These are phyloP conservation scores for Hemicrepidius hirtus DNA, from an alignment of 2,888 invertebrate genomes.

Conservation along the genomic window DNA sequence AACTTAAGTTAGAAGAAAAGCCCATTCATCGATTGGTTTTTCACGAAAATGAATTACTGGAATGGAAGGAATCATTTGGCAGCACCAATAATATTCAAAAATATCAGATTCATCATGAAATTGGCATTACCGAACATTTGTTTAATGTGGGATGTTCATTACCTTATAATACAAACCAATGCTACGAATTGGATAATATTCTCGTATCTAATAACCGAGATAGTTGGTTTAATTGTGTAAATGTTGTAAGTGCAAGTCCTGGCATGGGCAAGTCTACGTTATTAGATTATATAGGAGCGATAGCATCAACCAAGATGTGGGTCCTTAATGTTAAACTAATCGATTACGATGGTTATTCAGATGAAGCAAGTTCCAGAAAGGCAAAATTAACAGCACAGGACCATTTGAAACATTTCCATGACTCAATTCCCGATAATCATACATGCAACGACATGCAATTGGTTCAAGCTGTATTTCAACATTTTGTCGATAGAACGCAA, in stretches of 20 bases:
- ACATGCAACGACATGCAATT: not conserved
- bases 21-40: constrained; percentile 1
- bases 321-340: constrained; percentile 23
- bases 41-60: not conserved
- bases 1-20: not conserved
- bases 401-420: not conserved
- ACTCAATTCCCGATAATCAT: not conserved
- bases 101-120: too few relatives aligned
- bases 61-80: constrained; percentile 13
- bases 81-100: not conserved
- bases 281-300: not conserved
- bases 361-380: not conserved
- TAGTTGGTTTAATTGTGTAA: too few relatives aligned
- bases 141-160: too few relatives aligned
- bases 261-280: constrained; percentile 28
- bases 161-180: too few relatives aligned
- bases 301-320: not conserved
- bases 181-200: not conserved
- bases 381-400: not conserved
- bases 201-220: too few relatives aligned
- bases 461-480: not conserved
- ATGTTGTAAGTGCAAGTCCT: constrained; percentile 7
- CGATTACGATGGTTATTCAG: not conserved
- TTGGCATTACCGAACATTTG: too few relatives aligned
- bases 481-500: not conserved